Evolutionary conservation across 1,140 invertebrate genomes (phyloP).

Genomic region (Leptinotarsa undecemlineata): DNA sequence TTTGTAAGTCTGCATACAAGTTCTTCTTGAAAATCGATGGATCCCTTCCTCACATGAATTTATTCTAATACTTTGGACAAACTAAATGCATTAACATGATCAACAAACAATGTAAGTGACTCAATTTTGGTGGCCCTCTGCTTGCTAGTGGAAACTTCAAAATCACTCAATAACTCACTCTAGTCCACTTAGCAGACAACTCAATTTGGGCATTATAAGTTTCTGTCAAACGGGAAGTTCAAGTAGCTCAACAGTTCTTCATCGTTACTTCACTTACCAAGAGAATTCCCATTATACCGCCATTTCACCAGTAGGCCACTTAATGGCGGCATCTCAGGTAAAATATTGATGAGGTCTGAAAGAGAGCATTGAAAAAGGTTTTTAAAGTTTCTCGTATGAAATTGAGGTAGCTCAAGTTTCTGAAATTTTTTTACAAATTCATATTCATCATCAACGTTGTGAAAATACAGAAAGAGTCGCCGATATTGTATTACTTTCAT

Average conservation of each 20-base stretch:
- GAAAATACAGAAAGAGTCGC: no score
- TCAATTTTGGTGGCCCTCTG: not conserved
- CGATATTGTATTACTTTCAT: no score
- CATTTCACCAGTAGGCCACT: not conserved
- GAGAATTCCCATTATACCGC: constrained; percentile 3
- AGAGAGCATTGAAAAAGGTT: not conserved
- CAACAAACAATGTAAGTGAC: not conserved
- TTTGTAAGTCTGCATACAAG: no score
- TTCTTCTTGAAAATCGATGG: no score
- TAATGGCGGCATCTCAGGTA: constrained; percentile 1
- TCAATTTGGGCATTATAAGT: constrained; percentile 20
- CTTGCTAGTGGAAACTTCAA: not conserved
- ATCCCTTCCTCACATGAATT: no score
- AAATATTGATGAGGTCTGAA: constrained; percentile 8
- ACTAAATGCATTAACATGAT: not conserved
- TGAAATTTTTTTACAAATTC: no score
- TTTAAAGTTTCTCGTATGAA: no score
- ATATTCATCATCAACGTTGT: no score
- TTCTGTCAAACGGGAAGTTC: constrained; percentile 16
- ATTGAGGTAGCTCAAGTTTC: no score
- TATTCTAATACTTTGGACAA: no score
- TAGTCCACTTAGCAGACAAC: constrained; percentile 8
- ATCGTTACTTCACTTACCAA: constrained; percentile 17
- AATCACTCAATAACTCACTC: constrained; percentile 1
- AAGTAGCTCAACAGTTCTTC: constrained; percentile 19